Evolutionary conservation across 2,888 invertebrate species (phyloP).

Genomic region (Chydorus sphaericus): DNA sequence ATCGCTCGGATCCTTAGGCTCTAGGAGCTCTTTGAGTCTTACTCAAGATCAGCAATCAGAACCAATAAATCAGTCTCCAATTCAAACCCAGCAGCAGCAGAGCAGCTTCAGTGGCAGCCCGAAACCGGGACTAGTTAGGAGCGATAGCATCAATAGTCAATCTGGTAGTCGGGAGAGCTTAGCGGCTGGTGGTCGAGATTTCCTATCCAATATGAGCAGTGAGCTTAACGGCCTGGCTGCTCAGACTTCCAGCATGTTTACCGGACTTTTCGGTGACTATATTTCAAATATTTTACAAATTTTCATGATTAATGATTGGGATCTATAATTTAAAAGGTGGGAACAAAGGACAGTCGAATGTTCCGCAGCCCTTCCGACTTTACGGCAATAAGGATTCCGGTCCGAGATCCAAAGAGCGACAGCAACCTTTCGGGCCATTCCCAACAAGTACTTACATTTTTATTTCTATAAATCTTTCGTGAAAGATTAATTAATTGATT

Average conservation of each 20-base stretch:
- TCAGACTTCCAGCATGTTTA: constrained; percentile 85
- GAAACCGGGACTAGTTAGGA: not conserved
- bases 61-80: not conserved
- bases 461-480: not conserved
- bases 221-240: constrained; percentile 86
- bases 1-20: constrained; percentile 12
- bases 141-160: not conserved
- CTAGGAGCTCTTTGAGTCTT: constrained; percentile 8
- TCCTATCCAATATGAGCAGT: constrained; percentile 79
- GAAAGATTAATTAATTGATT: constrained; percentile 3
- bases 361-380: not conserved
- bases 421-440: constrained; percentile 51
- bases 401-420: constrained; percentile 16
- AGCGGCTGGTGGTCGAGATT: constrained; percentile 43
- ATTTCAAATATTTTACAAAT: not conserved
- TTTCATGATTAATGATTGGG: not conserved
- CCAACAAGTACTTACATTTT: constrained; percentile 40
- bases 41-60: constrained; percentile 24
- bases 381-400: not conserved
- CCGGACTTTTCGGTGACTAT: constrained; percentile 69
- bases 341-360: not conserved
- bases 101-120: not conserved
- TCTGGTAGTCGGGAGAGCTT: constrained; percentile 28
- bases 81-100: not conserved
- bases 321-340: constrained; percentile 2